Base-by-base conservation (phyloP, 1,140 invertebrate genomes). In the Cherax destructor region DNA sequence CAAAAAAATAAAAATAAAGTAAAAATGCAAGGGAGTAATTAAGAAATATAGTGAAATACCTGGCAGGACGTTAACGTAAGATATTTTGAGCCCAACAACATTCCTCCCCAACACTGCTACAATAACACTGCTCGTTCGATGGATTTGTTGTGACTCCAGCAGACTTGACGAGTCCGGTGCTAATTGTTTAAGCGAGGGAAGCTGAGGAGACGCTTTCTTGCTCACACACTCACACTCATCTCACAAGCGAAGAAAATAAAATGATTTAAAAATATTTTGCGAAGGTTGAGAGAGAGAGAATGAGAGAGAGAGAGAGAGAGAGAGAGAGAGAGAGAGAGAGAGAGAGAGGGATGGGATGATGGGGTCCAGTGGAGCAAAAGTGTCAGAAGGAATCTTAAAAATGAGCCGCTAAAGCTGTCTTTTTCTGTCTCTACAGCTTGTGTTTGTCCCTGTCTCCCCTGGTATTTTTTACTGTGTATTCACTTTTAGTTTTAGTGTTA, bases 101-200 rank as follows among this genome's bases (percentile, higher is more conserved):
- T 88, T 88, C 86, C 78, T 78, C 16, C 21, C 18, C n/a, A 50
- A 65, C 86, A 30, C 52, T n/a, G 21, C 86, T 65, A 80, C 86
- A 88, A 81, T 81, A 88, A 77, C 86, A 88, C 78, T 30, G 61
- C 83, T 65, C 59, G 86, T 81, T 72, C 59, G 86, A 81, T 81
- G 86, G 56, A 88, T 88, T 49, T 88, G 86, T 88, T 88, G 78
- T 88, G 86, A 80, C 86, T 81, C 50, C 18, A 49, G n/a, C 21
- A 72, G 78, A 77, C 61, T 80, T 80, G 78, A 81, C 47, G 86
- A 69, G 77, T 30, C 72, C 24, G 86, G 11, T 77, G 61, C 86
- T 88, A 88, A 88, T 88, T 88, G 77, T 88, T 41, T 88, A 88
- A 80, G 86, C 41, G 86, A 88, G 24, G 84, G 74, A 61, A 65